phyloP scores from a whole-genome alignment of 2,113 vertebrate genomes.

The Gambusia holbrooki region DNA sequence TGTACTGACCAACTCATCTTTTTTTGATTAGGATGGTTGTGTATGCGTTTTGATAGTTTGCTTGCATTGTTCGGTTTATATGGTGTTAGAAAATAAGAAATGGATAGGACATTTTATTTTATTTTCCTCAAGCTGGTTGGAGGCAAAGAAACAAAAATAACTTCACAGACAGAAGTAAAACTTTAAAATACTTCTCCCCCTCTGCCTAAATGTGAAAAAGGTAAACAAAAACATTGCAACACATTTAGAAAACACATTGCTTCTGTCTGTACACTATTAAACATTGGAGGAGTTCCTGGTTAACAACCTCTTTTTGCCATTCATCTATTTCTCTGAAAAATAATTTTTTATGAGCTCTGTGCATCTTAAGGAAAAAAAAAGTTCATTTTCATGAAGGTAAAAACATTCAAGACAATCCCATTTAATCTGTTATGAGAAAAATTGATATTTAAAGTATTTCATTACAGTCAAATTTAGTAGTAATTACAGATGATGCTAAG shows the following conservation, averaged over 20 bases:
- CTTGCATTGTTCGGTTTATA: background rate
- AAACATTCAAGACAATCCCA: no score
- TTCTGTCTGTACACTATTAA: background rate
- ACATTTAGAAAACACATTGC: background rate
- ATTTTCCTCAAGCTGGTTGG: background rate
- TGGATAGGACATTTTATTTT: background rate
- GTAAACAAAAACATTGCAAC: background rate
- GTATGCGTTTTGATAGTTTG: background rate
- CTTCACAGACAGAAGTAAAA: background rate
- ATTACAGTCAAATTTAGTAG: no score
- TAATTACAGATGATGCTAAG: no score
- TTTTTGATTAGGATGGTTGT: background rate
- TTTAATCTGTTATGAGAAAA: no score
- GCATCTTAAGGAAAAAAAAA: no score
- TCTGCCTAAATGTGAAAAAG: background rate
- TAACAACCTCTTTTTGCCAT: no score
- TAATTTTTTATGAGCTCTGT: no score
- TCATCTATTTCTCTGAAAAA: no score
- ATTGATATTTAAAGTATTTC: no score
- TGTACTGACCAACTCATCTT: slow-evolving; percentile 17
- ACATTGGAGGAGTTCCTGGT: background rate
- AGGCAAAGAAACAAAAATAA: background rate
- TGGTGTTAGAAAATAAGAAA: background rate
- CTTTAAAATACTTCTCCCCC: background rate
- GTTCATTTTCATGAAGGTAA: no score